These are phyloP conservation scores for Scaptomyza reducta DNA, from an alignment of 2,888 invertebrate genomes.

Conservation along the genomic window DNA sequence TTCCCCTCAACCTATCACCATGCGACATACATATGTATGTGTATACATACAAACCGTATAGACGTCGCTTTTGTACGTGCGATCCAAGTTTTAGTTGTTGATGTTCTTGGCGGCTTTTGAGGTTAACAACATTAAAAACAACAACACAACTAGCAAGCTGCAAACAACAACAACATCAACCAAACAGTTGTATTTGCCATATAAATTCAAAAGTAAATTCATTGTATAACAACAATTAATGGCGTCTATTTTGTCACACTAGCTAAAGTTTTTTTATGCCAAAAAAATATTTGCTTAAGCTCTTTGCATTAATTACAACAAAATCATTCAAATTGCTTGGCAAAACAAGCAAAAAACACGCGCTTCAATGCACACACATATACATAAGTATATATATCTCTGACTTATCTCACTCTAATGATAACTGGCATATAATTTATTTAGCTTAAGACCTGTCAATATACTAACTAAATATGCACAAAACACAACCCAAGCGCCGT, in stretches of 20 bases:
- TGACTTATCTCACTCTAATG: conserved; percentile 41
- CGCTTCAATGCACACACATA: conserved; percentile 23
- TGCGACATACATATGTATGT: conserved; percentile 1
- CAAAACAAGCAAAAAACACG: conserved; percentile 37
- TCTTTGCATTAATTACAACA: conserved; percentile 65
- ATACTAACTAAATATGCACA: conserved; percentile 3
- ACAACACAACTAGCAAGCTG: background rate
- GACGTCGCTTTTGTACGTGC: conserved; percentile 43
- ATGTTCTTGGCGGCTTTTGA: conserved; percentile 80
- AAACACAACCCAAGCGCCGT: conserved; percentile 2
- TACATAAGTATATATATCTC: conserved; percentile 6
- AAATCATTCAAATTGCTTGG: conserved; percentile 49
- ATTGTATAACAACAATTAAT: conserved; percentile 65
- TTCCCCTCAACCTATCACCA: background rate
- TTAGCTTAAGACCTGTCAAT: conserved; percentile 46
- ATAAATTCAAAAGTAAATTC: conserved; percentile 47
- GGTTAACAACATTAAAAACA: conserved; percentile 78
- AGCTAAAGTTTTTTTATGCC: conserved; percentile 40
- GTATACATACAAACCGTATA: background rate
- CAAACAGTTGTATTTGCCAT: conserved; percentile 65
- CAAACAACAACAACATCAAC: conserved; percentile 38
- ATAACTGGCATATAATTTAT: conserved; percentile 50
- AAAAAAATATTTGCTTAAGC: conserved; percentile 69
- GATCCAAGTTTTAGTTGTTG: conserved; percentile 65
- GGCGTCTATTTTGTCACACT: conserved; percentile 70